Evolutionary conservation across 2,113 vertebrate species (phyloP).

Genomic region (Notarius lentiginosus): DNA sequence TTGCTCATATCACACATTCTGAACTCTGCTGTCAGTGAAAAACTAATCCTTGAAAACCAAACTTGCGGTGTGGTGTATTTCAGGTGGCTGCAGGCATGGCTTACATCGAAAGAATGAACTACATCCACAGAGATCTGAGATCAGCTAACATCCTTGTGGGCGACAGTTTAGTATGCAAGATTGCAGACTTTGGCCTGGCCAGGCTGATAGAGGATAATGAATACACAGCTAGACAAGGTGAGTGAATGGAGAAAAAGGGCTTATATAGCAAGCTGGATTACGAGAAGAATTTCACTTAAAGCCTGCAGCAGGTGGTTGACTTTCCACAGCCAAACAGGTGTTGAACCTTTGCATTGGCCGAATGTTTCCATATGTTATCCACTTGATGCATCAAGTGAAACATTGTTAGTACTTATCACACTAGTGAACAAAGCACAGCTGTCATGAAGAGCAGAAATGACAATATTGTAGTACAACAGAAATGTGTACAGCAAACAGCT

Average conservation of each 20-base stretch:
- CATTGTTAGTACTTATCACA: neutral
- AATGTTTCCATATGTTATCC: neutral
- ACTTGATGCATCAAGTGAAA: neutral
- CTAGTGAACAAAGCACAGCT: neutral
- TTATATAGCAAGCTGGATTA: too few species aligned
- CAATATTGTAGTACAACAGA: neutral
- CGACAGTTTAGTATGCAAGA: slow-evolving; percentile 96
- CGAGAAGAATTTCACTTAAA: neutral
- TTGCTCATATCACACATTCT: neutral
- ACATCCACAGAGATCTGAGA: slow-evolving; percentile 95
- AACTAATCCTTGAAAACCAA: neutral
- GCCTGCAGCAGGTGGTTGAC: neutral
- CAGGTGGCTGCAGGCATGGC: slow-evolving; percentile 96
- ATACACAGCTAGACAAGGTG: slow-evolving; percentile 98
- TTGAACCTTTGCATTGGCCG: neutral
- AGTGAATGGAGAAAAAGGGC: neutral
- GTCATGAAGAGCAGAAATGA: neutral
- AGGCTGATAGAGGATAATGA: slow-evolving; percentile 98
- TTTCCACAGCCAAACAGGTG: neutral
- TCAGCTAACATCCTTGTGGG: slow-evolving; percentile 98
- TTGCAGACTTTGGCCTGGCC: slow-evolving; percentile 95
- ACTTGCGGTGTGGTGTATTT: neutral
- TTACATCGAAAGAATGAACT: slow-evolving; percentile 99
- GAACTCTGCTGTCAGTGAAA: neutral
- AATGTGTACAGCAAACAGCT: neutral